A percentile compares a stretch with the other conserved stretches of the same genome.
Conservation (phyloP, 2,797 vertebrate species). For the Apodemus agrarius region DNA sequence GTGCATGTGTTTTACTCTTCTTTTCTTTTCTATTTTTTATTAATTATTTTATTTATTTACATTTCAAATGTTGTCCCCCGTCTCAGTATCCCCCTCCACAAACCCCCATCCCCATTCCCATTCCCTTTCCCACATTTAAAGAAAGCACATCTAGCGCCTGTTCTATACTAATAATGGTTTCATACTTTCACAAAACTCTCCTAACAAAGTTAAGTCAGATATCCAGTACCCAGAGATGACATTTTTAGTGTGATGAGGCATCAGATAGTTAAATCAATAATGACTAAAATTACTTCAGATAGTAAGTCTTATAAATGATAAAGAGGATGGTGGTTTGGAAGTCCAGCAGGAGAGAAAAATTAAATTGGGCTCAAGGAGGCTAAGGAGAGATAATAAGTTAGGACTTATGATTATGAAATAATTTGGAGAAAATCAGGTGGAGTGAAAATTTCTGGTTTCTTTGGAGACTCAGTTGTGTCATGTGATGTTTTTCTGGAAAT, state of each 20-base stretch:
- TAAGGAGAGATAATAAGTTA: background rate
- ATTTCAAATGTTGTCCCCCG: background rate
- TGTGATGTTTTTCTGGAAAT: background rate
- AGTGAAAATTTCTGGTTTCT: background rate
- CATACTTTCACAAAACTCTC: background rate
- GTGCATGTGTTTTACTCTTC: background rate
- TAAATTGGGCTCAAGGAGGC: background rate
- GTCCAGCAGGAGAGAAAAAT: background rate
- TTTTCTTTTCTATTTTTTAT: background rate
- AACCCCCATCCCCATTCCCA: background rate
- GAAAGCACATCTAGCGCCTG: background rate
- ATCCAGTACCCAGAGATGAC: background rate
- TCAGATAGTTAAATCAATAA: background rate
- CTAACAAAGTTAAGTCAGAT: background rate
- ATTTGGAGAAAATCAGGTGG: background rate
- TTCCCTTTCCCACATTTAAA: background rate
- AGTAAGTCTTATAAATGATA: background rate
- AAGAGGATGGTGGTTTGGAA: background rate
- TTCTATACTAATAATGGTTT: background rate
- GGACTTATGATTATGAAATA: background rate
- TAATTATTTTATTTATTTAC: background rate
- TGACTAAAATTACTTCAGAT: background rate
- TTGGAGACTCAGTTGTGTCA: background rate
- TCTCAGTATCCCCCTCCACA: background rate
- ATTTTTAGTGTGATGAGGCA: background rate